Conservation (phyloP, 2,797 vertebrate species). For the Helarctos malayanus region DNA sequence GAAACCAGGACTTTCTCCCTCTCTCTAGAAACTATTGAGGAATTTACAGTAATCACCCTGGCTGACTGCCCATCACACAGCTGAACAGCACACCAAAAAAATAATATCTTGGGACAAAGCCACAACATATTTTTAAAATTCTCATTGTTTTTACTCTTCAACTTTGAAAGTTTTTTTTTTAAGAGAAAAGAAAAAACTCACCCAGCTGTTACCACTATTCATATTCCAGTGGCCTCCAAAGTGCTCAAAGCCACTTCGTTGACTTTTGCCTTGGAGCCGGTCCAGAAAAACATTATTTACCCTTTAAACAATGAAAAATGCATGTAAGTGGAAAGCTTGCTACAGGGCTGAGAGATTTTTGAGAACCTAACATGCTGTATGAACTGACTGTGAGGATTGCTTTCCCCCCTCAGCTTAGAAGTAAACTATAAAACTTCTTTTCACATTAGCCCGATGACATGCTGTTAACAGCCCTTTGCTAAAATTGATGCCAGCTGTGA, state of each 20-base stretch:
- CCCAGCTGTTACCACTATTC: constrained; percentile 71
- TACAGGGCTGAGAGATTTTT: constrained; percentile 63
- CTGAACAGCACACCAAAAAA: constrained; percentile 71
- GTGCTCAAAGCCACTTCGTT: constrained; percentile 27
- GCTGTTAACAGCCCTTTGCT: background rate
- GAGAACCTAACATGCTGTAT: constrained; percentile 66
- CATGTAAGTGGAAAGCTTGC: constrained; percentile 69
- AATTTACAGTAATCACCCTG: constrained; percentile 78
- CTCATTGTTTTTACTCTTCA: constrained; percentile 70
- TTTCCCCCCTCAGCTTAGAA: constrained; percentile 41
- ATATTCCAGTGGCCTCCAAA: constrained; percentile 71
- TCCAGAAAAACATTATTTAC: constrained; percentile 94
- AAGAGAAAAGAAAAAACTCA: constrained; percentile 80
- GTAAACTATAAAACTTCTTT: constrained; percentile 1
- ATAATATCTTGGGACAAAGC: constrained; percentile 35
- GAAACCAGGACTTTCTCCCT: constrained; percentile 64
- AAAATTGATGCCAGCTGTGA: background rate
- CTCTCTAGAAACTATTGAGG: constrained; percentile 67
- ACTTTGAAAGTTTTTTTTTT: constrained; percentile 75
- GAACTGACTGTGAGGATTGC: constrained; percentile 33
- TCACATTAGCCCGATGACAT: constrained; percentile 48
- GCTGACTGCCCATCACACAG: constrained; percentile 76
- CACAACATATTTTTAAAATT: constrained; percentile 57
- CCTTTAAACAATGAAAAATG: constrained; percentile 89
- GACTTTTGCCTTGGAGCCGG: constrained; percentile 88